Conservation (phyloP, 2,113 vertebrate species). For the Typhlomys cinereus region DNA sequence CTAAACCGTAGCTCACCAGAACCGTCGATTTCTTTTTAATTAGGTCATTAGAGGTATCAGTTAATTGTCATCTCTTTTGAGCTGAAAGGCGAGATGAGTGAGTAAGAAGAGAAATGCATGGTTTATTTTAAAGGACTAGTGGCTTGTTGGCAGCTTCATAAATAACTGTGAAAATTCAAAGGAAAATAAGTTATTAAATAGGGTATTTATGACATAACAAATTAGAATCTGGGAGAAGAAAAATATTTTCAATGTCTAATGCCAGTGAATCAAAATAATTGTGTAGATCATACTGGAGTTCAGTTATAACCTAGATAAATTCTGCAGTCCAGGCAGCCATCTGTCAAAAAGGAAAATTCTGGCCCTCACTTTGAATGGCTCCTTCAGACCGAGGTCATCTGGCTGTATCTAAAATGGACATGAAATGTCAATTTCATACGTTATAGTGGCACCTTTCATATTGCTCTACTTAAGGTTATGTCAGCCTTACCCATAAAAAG, state of each 20-base stretch:
- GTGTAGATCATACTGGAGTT: constrained; percentile 75
- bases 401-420: constrained; percentile 39
- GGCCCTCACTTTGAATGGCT: constrained; percentile 57
- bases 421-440: constrained; percentile 32
- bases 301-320: constrained; percentile 64
- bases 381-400: constrained; percentile 53
- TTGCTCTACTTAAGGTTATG: neutral
- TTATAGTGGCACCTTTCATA: constrained; percentile 13
- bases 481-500: constrained; percentile 31
- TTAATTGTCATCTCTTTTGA: neutral
- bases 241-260: constrained; percentile 73
- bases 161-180: neutral
- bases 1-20: neutral
- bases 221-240: constrained; percentile 70
- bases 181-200: neutral
- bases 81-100: neutral
- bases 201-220: constrained; percentile 48
- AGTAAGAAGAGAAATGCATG: neutral
- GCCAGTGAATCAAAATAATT: constrained; percentile 80
- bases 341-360: constrained; percentile 65
- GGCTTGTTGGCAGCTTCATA: neutral
- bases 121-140: neutral
- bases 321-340: constrained; percentile 56
- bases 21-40: neutral
- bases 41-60: neutral